Conservation (phyloP, 2,113 vertebrate genomes). For the Otis tarda region DNA sequence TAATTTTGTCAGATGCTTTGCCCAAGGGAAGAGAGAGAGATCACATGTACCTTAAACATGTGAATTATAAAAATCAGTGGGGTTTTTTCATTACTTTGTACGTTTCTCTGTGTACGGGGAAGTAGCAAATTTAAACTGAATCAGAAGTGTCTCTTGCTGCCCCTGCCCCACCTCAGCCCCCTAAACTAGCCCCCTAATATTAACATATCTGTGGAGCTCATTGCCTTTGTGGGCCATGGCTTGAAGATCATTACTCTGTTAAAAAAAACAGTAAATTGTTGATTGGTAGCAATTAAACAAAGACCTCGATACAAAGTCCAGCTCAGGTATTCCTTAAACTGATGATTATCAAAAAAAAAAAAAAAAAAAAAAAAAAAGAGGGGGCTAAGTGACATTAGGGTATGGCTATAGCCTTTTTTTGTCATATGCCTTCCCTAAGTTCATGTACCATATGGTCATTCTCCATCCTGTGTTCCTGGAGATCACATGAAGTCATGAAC, state of each 20-base stretch:
- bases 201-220: too few relatives aligned
- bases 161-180: fast-evolving
- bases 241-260: background rate
- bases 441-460: background rate
- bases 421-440: background rate
- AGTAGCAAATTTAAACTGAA: background rate
- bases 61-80: background rate
- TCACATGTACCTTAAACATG: background rate
- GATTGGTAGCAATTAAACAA: background rate
- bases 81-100: background rate
- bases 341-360: background rate
- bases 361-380: background rate
- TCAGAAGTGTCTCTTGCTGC: background rate
- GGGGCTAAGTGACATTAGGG: background rate
- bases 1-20: background rate
- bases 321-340: background rate
- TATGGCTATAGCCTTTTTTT: background rate
- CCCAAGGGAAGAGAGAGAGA: background rate
- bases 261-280: background rate
- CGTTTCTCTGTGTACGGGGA: background rate
- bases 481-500: background rate
- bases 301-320: background rate
- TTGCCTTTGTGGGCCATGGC: background rate
- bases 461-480: background rate
- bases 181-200: background rate